Conservation (phyloP, 2,113 vertebrate species). For the Scophthalmus maximus region DNA sequence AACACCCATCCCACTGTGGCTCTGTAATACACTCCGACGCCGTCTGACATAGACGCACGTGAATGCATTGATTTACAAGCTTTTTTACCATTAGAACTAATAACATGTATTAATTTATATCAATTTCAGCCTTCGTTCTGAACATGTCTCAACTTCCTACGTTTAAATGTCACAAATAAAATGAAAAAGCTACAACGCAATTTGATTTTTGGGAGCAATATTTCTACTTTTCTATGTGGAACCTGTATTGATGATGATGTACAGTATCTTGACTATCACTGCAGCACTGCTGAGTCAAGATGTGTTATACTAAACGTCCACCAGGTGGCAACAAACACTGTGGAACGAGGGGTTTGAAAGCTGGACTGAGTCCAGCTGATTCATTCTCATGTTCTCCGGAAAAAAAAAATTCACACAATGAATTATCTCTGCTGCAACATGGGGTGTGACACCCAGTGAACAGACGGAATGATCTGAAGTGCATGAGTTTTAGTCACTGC, state of each 20-base stretch:
- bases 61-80: background rate
- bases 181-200: no score
- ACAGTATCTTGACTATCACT: slow-evolving; percentile 41
- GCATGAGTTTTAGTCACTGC: background rate
- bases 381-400: background rate
- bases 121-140: no score
- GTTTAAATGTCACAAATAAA: no score
- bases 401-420: background rate
- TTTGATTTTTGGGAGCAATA: background rate
- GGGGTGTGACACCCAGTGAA: background rate
- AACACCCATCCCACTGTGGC: background rate
- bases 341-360: background rate
- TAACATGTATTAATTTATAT: no score
- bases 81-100: background rate
- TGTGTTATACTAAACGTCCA: slow-evolving; percentile 18
- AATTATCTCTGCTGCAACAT: background rate
- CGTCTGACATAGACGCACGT: no score
- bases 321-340: slow-evolving; percentile 63
- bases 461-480: background rate
- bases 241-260: slow-evolving; percentile 1
- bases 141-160: no score
- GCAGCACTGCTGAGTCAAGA: slow-evolving; percentile 43
- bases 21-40: background rate
- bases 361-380: background rate
- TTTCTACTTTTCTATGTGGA: background rate